Evolutionary conservation across 1,140 invertebrate species (phyloP), one percentile per base, ranked within the genome.

Genomic region (Eumaeus atala): DNA sequence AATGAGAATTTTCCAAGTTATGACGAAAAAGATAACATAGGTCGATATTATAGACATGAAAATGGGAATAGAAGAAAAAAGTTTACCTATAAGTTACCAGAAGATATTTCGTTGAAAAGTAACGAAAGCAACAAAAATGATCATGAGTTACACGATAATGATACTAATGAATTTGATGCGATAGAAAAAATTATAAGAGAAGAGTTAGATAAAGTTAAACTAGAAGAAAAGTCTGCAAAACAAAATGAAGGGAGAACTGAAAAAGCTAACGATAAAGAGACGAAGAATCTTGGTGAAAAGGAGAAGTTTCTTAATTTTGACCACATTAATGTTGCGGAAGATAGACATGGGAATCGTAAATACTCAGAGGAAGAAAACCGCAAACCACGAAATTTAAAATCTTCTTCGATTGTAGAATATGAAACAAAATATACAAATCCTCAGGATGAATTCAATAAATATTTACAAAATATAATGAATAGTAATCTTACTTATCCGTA

Each of bases 381-480:
- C 38, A 44, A 16, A 9, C 9, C 40, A 0, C 9, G 6, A 9
- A 44, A 44, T 38, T 17, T 28, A 28, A 51, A 51, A 48, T 17
- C 35, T 9, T 48, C 37, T 6, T n/a, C 10, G 8, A 5, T 7
- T 14, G 44, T 40, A 9, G 47, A 48, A 49, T 34, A n/a, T 53
- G 2, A 58, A 58, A 49, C 34, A 52, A 48, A 58, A 52, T 53
- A n/a, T 36, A 36, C 2, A n/a, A 21, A 48, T 10, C 6, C 21
- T 28, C n/a, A 28, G 10, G 17, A 28, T 10, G 35, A 48, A 33
- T 55, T 49, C 38, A 3, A 51, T 35, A 16, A 35, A 48, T 48
- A 53, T 9, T 16, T 44, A 16, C 40, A 44, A 44, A 44, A 44
- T 44, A 9, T 44, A 1, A 44, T 44, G 6, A 9, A n/a, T 11